These are phyloP conservation scores for Scolopax bukidnonensis DNA, from an alignment of 2,797 vertebrate species.

Conservation along the genomic window DNA sequence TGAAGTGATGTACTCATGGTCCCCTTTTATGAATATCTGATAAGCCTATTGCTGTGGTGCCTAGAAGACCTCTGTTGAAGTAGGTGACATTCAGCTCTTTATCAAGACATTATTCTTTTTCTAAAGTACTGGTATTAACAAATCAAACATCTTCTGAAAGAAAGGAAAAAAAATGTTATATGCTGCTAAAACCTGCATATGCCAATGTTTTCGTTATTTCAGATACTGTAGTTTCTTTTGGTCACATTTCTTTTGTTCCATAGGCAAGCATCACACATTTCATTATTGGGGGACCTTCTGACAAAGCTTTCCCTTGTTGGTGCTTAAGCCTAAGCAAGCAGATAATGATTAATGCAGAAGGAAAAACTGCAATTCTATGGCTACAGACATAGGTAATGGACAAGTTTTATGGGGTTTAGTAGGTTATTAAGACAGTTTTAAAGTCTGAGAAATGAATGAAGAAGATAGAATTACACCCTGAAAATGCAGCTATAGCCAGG, in stretches of 20 bases:
- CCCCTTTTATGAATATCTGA: background rate
- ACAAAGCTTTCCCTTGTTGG: background rate
- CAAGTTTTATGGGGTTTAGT: background rate
- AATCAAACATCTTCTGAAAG: background rate
- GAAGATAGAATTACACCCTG: background rate
- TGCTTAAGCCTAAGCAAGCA: background rate
- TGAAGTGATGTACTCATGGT: background rate
- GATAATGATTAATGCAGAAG: background rate
- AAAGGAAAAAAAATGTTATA: background rate
- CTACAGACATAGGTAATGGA: background rate
- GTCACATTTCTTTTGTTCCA: background rate
- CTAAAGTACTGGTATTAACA: background rate
- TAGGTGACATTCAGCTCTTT: background rate
- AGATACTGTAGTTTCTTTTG: background rate
- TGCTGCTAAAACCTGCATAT: background rate
- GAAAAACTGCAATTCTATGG: background rate
- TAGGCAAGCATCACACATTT: background rate
- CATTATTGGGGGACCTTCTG: background rate
- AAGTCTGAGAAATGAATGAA: background rate
- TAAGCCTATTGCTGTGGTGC: background rate
- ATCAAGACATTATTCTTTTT: background rate
- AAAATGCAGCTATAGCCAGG: background rate
- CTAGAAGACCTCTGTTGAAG: background rate
- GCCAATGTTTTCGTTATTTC: background rate
- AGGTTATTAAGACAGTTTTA: slow-evolving; percentile 3